Base-by-base conservation (phyloP, 2,113 vertebrate species). In the Bufo gargarizans region DNA sequence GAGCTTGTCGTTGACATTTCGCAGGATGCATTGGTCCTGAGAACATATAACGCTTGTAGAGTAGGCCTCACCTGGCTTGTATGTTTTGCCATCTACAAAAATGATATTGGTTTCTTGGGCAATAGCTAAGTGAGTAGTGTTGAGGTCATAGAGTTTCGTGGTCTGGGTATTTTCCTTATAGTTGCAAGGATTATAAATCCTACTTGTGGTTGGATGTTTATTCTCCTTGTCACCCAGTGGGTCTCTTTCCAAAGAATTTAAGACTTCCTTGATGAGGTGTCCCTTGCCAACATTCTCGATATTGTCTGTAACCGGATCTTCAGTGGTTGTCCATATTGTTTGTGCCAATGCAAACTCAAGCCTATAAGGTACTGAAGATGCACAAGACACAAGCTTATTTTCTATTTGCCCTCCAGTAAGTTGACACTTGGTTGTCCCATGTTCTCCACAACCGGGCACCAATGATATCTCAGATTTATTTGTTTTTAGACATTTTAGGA, bases 161-260 rank as follows among this genome's bases (percentile, higher is more conserved):
- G 16, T 63, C 77, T 80, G 49, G 17, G 11, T 10, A 45, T 13
- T 53, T 79, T 80, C n/a, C 20, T 67, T 65, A 69, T 3, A 58
- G 56, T 58, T 58, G 19, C 22, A 56, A 43, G 86, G 86, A 80
- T 71, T 33, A 12, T 87, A 80, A 56, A 58, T 80, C 6, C 71
- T 65, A 63, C 86, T 80, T 33, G 50, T 13, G 2, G 77, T 16
- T 55, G 33, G 5, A 19, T 33, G 45, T 78, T 50, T 63, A 11
- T 53, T 43, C 11, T 86, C 55, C 13, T 77, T 58, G 2, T 12
- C 17, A 4, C 50, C 8, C 6, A 12, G 6, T 19, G 20, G 11
- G 11, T 53, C 45, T n/a, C 17, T 7, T 43, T 65, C 49, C 10
- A 50, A 53, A 33, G 33, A 33, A 33, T 4, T n/a, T 50, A 86